phyloP scores from a whole-genome alignment of 30 jellyfish, hydroid and myxozoan species.

The Haliclystus octoradiatus region DNA sequence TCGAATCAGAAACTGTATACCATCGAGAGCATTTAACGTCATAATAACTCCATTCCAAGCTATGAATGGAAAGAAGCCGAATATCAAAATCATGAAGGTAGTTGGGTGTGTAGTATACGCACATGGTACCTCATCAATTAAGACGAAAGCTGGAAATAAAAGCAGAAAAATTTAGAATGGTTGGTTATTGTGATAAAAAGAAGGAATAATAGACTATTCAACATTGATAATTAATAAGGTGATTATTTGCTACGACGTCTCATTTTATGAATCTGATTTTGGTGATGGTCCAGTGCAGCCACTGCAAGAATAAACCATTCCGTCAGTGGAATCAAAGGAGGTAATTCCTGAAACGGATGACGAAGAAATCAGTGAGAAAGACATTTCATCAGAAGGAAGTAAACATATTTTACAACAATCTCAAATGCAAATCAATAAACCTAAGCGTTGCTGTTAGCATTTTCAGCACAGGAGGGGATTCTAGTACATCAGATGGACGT shows the following conservation, averaged over 20 bases:
- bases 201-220: slow-evolving; percentile 7
- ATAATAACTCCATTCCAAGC: slow-evolving; percentile 19
- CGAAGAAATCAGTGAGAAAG: too few species aligned
- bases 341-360: too few species aligned
- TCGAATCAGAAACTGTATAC: slow-evolving; percentile 12
- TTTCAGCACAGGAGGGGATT: slow-evolving; percentile 8
- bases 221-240: too few species aligned
- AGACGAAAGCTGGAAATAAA: slow-evolving; percentile 24
- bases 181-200: slow-evolving; percentile 6
- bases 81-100: background rate
- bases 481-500: slow-evolving; percentile 37
- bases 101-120: slow-evolving; percentile 20
- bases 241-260: too few species aligned
- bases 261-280: too few species aligned
- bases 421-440: too few species aligned
- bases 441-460: slow-evolving; percentile 27
- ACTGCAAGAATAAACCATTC: too few species aligned
- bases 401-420: too few species aligned
- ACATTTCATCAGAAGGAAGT: too few species aligned
- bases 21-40: slow-evolving; percentile 8
- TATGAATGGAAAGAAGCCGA: slow-evolving; percentile 3
- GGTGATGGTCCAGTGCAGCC: too few species aligned
- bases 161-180: slow-evolving; percentile 8
- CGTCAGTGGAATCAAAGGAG: too few species aligned
- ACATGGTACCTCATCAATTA: slow-evolving; percentile 6